A percentile compares a stretch with the other conserved stretches of the same genome.
Evolutionary conservation across 2,113 vertebrate species (phyloP).

Genomic region (Pygoscelis antarcticus): DNA sequence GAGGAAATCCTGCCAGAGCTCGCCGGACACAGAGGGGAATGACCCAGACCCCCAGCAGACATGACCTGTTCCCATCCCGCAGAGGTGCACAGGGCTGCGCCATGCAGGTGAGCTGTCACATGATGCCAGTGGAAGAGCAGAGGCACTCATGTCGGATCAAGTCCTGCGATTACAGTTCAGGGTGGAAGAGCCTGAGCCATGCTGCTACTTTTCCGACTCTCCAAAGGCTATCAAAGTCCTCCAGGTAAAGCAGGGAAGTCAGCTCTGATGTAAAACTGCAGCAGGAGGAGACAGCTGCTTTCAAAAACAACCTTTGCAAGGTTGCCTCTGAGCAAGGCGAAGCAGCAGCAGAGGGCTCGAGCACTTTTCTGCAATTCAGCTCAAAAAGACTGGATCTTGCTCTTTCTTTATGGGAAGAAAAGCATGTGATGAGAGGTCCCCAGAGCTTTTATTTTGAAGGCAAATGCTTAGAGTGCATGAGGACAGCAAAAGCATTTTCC

Average conservation of each 20-base stretch:
- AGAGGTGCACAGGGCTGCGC: rapidly evolving
- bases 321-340: neutral
- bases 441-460: slow-evolving; percentile 61
- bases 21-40: neutral
- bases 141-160: neutral
- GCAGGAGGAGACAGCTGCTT: neutral
- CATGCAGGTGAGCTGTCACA: rapidly evolving
- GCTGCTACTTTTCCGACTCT: neutral
- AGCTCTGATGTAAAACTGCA: neutral
- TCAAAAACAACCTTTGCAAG: slow-evolving; percentile 37
- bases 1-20: slow-evolving; percentile 15
- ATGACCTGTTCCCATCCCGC: neutral
- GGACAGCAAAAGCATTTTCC: slow-evolving; percentile 55
- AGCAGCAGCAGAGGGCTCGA: neutral
- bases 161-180: neutral
- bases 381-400: slow-evolving; percentile 9
- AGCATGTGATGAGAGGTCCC: slow-evolving; percentile 12
- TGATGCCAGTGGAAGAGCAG: neutral
- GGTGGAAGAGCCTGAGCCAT: neutral
- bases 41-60: neutral
- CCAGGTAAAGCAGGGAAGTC: neutral
- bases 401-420: slow-evolving; percentile 11
- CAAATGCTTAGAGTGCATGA: slow-evolving; percentile 50
- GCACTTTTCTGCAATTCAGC: neutral
- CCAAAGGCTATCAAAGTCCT: neutral